These are phyloP conservation scores for Apaloderma vittatum DNA, from an alignment of 2,113 vertebrate genomes.

Conservation along the genomic window DNA sequence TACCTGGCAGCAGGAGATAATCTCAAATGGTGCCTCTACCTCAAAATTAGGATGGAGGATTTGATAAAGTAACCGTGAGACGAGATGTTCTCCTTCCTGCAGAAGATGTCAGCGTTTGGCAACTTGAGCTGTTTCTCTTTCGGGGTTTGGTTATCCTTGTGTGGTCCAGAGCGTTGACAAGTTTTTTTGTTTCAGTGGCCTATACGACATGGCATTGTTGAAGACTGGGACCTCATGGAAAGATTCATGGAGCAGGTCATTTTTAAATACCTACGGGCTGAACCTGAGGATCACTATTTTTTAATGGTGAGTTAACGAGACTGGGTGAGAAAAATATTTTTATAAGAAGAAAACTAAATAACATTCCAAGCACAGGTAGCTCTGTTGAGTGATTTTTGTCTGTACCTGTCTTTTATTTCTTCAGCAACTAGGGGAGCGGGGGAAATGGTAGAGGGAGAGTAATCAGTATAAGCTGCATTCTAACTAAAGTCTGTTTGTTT, in stretches of 20 bases:
- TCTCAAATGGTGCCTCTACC: not conserved
- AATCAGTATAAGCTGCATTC: not conserved
- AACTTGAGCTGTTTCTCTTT: not conserved
- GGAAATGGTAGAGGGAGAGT: not conserved
- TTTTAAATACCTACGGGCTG: constrained; percentile 90
- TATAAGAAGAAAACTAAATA: not conserved
- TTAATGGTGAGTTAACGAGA: constrained; percentile 83
- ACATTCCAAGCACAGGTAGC: not conserved
- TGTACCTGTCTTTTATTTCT: not conserved
- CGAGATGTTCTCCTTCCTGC: not conserved
- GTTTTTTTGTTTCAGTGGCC: constrained; percentile 79
- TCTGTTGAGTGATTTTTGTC: not conserved
- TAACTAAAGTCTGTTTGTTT: not conserved
- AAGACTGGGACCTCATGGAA: constrained; percentile 93
- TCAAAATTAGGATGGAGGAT: not conserved
- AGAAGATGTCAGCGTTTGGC: not conserved
- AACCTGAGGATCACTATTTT: constrained; percentile 91
- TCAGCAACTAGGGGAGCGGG: not conserved
- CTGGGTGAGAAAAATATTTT: not conserved
- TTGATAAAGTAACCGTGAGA: not conserved
- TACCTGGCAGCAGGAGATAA: not conserved
- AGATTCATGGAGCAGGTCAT: constrained; percentile 91
- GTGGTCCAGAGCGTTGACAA: not conserved
- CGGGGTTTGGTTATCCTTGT: not conserved
- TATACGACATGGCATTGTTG: constrained; percentile 84